phyloP scores from a whole-genome alignment of 2,113 vertebrate species.

The Rafetus swinhoei region DNA sequence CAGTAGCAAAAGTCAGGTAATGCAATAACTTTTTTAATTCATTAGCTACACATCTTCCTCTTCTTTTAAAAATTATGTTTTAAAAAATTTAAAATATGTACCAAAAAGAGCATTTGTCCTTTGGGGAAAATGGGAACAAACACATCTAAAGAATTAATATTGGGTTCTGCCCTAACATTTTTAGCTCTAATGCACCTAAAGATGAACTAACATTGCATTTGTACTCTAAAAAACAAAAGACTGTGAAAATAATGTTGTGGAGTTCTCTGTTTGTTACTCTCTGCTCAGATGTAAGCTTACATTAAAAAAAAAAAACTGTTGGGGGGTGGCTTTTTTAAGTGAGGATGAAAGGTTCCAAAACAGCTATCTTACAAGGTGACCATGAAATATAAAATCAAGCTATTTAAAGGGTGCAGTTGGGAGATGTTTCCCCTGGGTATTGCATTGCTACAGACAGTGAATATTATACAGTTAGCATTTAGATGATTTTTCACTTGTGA shows the following conservation, averaged over 20 bases:
- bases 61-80: background rate
- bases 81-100: background rate
- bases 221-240: background rate
- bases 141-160: background rate
- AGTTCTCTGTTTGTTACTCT: background rate
- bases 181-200: background rate
- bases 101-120: background rate
- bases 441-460: background rate
- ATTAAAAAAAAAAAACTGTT: background rate
- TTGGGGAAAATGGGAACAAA: background rate
- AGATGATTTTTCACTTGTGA: background rate
- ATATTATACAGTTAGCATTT: background rate
- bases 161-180: background rate
- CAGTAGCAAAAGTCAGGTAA: background rate
- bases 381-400: background rate
- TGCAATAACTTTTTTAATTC: background rate
- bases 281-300: background rate
- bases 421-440: background rate
- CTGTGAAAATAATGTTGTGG: background rate
- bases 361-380: background rate
- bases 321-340: background rate
- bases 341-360: background rate
- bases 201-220: background rate
- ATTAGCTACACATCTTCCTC: background rate
- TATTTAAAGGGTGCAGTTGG: background rate